Conservation (phyloP, 2,113 vertebrate species). For the Psephotus haematonotus region DNA sequence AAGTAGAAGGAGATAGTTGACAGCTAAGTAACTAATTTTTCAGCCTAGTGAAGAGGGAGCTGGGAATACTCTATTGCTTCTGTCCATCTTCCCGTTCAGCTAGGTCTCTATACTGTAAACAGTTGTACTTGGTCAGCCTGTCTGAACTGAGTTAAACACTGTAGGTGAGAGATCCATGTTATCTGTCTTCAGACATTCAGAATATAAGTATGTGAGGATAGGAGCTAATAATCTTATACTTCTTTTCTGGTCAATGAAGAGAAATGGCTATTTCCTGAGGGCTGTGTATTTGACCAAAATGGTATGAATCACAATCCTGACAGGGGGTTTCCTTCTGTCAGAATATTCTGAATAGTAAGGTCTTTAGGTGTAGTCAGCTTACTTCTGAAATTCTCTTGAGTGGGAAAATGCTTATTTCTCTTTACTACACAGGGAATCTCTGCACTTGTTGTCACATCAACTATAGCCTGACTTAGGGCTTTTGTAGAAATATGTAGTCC, state of each 20-base stretch:
- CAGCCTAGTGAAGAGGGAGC: not conserved
- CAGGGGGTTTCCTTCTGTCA: not conserved
- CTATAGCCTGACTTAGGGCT: not conserved
- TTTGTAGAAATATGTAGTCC: not conserved
- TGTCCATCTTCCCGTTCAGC: not conserved
- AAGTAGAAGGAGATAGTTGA: not conserved
- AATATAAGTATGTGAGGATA: not conserved
- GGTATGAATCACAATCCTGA: not conserved
- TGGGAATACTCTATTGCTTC: not conserved
- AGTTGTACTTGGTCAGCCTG: not conserved
- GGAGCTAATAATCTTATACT: not conserved
- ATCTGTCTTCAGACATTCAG: not conserved
- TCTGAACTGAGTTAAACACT: not conserved
- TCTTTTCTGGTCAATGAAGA: not conserved
- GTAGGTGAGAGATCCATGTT: not conserved
- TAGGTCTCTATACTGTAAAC: not conserved
- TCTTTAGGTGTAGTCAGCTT: not conserved
- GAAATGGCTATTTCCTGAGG: not conserved
- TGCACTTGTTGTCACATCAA: rapidly evolving
- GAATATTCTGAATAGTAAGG: not conserved
- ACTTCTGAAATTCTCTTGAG: not conserved
- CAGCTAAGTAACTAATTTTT: not conserved
- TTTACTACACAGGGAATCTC: not conserved
- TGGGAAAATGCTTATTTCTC: not conserved
- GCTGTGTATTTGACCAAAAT: not conserved